Evolutionary conservation across 2,888 invertebrate genomes (phyloP), one percentile per base, ranked within the genome.

Genomic region (Amphimallon solstitiale): DNA sequence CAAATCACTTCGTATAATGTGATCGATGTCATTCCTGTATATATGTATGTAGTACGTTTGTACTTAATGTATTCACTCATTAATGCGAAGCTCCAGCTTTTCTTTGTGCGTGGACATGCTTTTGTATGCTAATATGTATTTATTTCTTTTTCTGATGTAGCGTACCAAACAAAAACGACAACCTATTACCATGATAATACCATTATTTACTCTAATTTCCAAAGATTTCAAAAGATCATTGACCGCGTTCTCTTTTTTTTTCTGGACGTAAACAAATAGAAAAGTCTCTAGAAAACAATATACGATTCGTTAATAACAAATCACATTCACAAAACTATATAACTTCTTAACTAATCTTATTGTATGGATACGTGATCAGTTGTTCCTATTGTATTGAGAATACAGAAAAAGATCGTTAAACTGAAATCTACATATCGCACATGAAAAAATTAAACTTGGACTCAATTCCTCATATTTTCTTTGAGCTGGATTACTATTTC

Each of bases 101-200:
- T 59, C 56, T 43, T 59, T 59, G 45, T 59, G 56, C 56, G 45
- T 59, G 61, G 48, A 49, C 43, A 51, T 49, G 51, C 62, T 63
- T 63, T 63, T 63, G 62, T 63, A 63, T 63, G 62, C 51, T 63
- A 63, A 63, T 63, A 40, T 15, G 51, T 63, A 29, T 63, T 51
- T 63, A 43, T 63, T 43, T 51, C 43, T 63, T 19, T 19, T 40
- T 62, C 37, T 5, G 40, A 29, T 23, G 56, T 56, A 56, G 40
- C 56, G 56, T 45, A 43, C 14, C 14, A n/a, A 17, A 14, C 34
- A 35, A 14, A 15, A 45, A 59, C 43, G 43, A 21, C 40, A 56
- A 56, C 43, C 15, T 43, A 56, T 59, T 59, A 59, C 56, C 56
- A 59, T 45, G 29, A 34, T 43, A 45, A 43, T 59, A 56, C 40